phyloP scores from a whole-genome alignment of 2,888 invertebrate species.

The Charanyca ferruginea region DNA sequence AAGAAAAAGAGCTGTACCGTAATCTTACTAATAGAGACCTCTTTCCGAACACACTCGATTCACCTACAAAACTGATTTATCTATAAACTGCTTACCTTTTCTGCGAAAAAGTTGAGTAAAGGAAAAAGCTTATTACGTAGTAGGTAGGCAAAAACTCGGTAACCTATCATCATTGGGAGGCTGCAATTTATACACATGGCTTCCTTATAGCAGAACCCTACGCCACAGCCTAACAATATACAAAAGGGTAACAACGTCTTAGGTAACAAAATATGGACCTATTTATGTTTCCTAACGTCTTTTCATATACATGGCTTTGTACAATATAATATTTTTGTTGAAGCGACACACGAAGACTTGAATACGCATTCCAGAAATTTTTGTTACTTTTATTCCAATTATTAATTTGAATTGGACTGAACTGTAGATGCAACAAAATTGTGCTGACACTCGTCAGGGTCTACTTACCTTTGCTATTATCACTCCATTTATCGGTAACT shows the following conservation, averaged over 20 bases:
- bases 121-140: conserved; percentile 58
- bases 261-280: too few relatives aligned
- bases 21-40: conserved; percentile 45
- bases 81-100: conserved; percentile 59
- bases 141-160: conserved; percentile 55
- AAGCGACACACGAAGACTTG: too few relatives aligned
- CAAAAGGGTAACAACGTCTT: conserved; percentile 13
- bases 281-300: too few relatives aligned
- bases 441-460: too few relatives aligned
- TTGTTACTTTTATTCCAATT: too few relatives aligned
- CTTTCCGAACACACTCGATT: conserved; percentile 41
- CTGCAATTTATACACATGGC: conserved; percentile 57
- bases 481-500: too few relatives aligned
- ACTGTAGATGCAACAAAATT: not conserved
- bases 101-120: conserved; percentile 46
- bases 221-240: not conserved
- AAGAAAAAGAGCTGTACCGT: conserved; percentile 40
- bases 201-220: conserved; percentile 44
- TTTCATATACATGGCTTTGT: too few relatives aligned
- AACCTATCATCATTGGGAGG: conserved; percentile 59
- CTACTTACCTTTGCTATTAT: too few relatives aligned
- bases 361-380: too few relatives aligned
- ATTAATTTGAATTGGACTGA: conserved; percentile 2
- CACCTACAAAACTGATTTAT: conserved; percentile 59
- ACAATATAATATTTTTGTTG: too few relatives aligned